Evolutionary conservation across 2,888 invertebrate species (phyloP), one percentile per base, ranked within the genome.

Genomic region (Aplocera efformata): DNA sequence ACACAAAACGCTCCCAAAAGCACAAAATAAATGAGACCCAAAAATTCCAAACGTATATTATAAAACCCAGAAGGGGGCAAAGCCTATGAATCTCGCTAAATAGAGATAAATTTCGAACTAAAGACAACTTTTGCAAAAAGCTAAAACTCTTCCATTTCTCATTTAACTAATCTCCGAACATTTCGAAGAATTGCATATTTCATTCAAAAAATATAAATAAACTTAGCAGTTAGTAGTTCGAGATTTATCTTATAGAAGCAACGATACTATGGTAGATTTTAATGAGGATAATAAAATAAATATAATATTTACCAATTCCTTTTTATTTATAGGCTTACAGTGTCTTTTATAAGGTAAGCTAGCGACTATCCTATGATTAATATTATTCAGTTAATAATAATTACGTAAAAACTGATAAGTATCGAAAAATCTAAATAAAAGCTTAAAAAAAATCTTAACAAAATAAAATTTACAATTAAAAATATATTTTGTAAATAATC

Each of bases 391-490:
- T 46, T 40, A 17, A 56, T 51, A 48, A 57, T 54, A 57, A 56
- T 49, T 49, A 62, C 60, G 57, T 60, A 60, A 58, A 58, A 60
- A 56, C 58, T 57, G 56, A 63, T 58, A 60, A 59, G 54, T 58
- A 60, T 7, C 24, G 8, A 33, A 31, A 42, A 48, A 57, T 54
- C 51, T 55, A 63, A 64, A 63, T 53, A 53, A 39, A 48, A 44
- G 56, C 69, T 69, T 76, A 77, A 72, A 76, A 76, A 72, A 76
- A 76, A 50, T 56, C 67, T 67, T 79, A 81, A 83, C 73, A 83
- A 83, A 84, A 79, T 79, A 81, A 76, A 78, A 79, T 79, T 72
- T 80, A 83, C 80, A 84, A 63, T 72, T 72, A 72, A 73, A 70
- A 73, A 77, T 70, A 74, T 68, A 65, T 59, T 70, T 70, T 63